phyloP scores from a whole-genome alignment of 2,888 invertebrate genomes.

The Lasioglossum marginatum region DNA sequence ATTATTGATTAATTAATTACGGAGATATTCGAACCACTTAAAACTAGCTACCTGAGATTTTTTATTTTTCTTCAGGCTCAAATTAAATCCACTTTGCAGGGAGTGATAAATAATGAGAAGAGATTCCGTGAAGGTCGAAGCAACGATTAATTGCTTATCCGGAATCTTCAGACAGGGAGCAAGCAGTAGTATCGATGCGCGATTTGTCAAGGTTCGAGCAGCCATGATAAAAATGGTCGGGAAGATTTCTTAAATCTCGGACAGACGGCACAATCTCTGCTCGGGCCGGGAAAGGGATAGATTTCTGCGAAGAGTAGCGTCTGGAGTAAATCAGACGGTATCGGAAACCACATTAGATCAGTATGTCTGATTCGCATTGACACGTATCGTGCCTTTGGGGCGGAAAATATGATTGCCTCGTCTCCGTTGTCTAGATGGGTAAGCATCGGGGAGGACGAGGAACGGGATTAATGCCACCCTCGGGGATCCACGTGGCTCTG shows the following conservation, averaged over 20 bases:
- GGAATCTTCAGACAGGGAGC: not conserved
- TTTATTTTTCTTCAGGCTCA: too few relatives aligned
- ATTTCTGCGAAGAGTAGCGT: slow-evolving; percentile 34
- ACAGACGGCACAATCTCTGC: slow-evolving; percentile 51
- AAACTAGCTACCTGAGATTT: not conserved
- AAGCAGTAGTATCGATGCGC: not conserved
- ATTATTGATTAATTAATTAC: not conserved
- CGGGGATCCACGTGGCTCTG: slow-evolving; percentile 78
- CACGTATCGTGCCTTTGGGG: slow-evolving; percentile 84
- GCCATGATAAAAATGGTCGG: not conserved
- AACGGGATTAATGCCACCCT: slow-evolving; percentile 84
- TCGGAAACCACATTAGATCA: slow-evolving; percentile 84
- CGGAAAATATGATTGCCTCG: slow-evolving; percentile 84
- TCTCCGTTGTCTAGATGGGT: slow-evolving; percentile 78
- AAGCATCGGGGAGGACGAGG: slow-evolving; percentile 65
- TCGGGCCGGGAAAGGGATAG: slow-evolving; percentile 29
- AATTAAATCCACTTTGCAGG: too few relatives aligned
- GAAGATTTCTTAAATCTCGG: slow-evolving; percentile 60
- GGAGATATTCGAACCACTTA: not conserved
- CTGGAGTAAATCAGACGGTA: slow-evolving; percentile 82
- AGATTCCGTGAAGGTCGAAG: not conserved
- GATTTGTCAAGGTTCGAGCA: not conserved
- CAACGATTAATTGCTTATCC: not conserved
- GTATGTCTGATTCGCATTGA: slow-evolving; percentile 84
- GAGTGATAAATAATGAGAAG: not conserved